A percentile compares a stretch with the other conserved stretches of the same genome.
Conservation (phyloP, 1,140 invertebrate species). For the Plutomurus gul region DNA sequence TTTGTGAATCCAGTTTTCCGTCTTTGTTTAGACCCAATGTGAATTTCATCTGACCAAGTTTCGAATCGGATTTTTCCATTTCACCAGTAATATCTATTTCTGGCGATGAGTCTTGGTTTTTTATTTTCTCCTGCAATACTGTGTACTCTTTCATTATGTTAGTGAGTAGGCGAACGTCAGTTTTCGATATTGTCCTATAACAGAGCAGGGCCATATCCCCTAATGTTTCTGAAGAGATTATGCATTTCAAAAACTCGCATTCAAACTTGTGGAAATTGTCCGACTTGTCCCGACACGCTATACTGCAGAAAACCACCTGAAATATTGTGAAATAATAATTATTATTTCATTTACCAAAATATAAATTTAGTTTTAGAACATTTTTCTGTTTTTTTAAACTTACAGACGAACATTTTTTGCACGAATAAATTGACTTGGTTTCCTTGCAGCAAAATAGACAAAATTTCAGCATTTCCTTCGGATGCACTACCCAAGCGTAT, state of each 20-base stretch:
- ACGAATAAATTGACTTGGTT: slow-evolving; percentile 58
- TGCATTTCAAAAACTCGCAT: slow-evolving; percentile 61
- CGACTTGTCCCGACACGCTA: slow-evolving; percentile 59
- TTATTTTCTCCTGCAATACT: background rate
- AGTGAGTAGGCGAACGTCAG: slow-evolving; percentile 50
- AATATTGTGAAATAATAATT: slow-evolving; percentile 35
- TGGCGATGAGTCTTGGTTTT: background rate
- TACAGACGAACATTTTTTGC: slow-evolving; percentile 61
- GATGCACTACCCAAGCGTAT: slow-evolving; percentile 59
- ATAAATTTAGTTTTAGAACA: background rate
- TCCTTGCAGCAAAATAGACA: slow-evolving; percentile 63
- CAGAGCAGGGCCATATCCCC: slow-evolving; percentile 61
- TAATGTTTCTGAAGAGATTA: slow-evolving; percentile 57
- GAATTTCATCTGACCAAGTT: background rate
- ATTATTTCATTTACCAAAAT: slow-evolving; percentile 41
- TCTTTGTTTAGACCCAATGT: slow-evolving; percentile 25
- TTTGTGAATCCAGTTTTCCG: slow-evolving; percentile 56
- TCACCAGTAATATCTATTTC: background rate
- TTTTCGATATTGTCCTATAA: slow-evolving; percentile 61
- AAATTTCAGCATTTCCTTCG: slow-evolving; percentile 58
- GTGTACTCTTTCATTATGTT: background rate
- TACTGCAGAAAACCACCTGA: slow-evolving; percentile 62
- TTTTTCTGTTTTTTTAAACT: slow-evolving; percentile 41
- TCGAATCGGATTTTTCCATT: background rate
- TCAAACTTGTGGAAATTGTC: slow-evolving; percentile 63